Evolutionary conservation across 2,888 invertebrate genomes (phyloP), one percentile per base, ranked within the genome.

Genomic region (Cephus rjabovi): DNA sequence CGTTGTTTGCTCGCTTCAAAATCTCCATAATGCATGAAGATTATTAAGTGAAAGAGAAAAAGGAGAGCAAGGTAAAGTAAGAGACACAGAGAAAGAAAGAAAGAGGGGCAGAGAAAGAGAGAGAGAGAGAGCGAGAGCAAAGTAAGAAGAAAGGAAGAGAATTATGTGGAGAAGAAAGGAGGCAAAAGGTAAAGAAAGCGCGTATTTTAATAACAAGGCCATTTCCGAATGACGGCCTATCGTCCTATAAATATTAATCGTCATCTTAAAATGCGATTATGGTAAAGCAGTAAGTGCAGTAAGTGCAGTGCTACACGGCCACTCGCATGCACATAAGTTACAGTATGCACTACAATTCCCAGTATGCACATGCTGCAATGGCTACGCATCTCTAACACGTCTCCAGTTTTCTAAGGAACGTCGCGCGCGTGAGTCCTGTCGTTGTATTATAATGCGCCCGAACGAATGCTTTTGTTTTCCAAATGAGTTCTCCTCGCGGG

Each of bases 381-480:
- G 15, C 15, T 40, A 15, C 40, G 40, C 15, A 15, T 40, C 40
- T 40, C 40, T 40, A 40, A 40, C 40, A 40, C 40, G 40, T 40
- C 40, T 40, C 40, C 40, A 40, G 15, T 40, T 40, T 40, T 40
- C 40, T 40, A 40, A 40, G 40, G 40, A 40, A 6, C 40, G 40
- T 40, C 78, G 80, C 79, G 82, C 83, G 82, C 77, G 76, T 79
- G 76, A 80, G 77, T 77, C 76, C 76, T 76, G 82, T 84, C 81
- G 86, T 86, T 86, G 85, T 85, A 88, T 89, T 89, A 81, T 86
- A 89, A 89, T 89, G 84, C 81, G 82, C 79, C 79, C 80, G 81
- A 83, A 82, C 82, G 83, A 86, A 85, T 85, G 88, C 89, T 89
- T 90, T 90, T 90, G 90, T 90, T 90, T 91, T 87, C 83, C 85